phyloP scores from a whole-genome alignment of 2,113 vertebrate species.

The Campylomormyrus numenius region DNA sequence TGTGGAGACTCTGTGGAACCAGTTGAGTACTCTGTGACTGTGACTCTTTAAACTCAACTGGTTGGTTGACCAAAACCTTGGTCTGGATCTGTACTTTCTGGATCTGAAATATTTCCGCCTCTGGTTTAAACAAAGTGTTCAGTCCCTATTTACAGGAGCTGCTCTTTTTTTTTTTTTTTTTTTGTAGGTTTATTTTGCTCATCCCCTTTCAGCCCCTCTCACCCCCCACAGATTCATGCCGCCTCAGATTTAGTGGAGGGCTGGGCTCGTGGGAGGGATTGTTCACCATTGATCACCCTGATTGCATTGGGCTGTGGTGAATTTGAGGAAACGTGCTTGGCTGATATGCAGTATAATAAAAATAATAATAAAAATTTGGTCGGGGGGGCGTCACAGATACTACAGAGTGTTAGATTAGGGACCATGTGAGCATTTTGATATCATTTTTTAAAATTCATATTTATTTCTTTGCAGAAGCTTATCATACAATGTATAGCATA shows the following conservation, averaged over 20 bases:
- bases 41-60: too few relatives aligned
- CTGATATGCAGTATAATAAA: background rate
- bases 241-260: background rate
- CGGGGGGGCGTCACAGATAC: background rate
- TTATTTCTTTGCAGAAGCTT: background rate
- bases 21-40: too few relatives aligned
- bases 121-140: background rate
- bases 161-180: too few relatives aligned
- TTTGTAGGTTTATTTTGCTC: background rate
- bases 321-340: background rate
- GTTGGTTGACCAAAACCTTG: too few relatives aligned
- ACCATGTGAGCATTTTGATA: background rate
- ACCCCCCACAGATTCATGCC: too few relatives aligned
- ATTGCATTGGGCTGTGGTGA: background rate
- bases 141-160: background rate
- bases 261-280: background rate
- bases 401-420: background rate
- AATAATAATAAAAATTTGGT: background rate
- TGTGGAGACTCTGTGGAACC: too few relatives aligned
- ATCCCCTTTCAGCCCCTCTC: background rate
- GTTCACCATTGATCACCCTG: background rate
- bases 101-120: background rate
- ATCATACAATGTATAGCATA: background rate
- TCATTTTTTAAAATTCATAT: background rate
- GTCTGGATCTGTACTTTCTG: too few relatives aligned